phyloP scores from a whole-genome alignment of 2,113 vertebrate genomes.

The Gadus chalcogrammus region DNA sequence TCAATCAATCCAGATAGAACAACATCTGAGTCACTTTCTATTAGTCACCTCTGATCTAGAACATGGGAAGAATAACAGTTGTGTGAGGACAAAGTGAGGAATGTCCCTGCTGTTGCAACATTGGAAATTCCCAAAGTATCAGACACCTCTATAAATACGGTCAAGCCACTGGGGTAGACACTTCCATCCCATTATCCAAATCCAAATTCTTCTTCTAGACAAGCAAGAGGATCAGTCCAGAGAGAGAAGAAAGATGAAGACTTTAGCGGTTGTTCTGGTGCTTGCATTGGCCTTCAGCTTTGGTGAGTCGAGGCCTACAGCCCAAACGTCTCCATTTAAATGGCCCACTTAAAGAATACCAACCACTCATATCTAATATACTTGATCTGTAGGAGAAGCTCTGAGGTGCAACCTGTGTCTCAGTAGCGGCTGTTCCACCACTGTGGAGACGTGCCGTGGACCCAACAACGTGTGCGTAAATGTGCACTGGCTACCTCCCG shows the following conservation, averaged over 20 bases:
- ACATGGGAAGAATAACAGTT: too few species aligned
- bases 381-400: background rate
- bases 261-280: background rate
- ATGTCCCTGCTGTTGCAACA: too few species aligned
- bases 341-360: background rate
- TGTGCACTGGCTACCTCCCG: background rate
- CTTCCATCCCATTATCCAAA: background rate
- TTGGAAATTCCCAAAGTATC: too few species aligned
- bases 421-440: background rate
- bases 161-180: too few species aligned
- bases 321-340: background rate
- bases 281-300: background rate
- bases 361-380: background rate
- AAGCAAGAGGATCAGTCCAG: background rate
- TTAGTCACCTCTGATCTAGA: too few species aligned
- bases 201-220: background rate
- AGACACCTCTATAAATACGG: too few species aligned
- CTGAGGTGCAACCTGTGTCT: slow-evolving; percentile 3
- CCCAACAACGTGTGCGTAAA: background rate
- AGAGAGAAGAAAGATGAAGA: slow-evolving; percentile 3
- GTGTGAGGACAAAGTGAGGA: too few species aligned
- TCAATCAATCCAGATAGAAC: too few species aligned
- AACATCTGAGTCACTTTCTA: too few species aligned
- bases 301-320: background rate
- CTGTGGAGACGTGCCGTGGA: background rate